These are phyloP conservation scores for Spongilla lacustris DNA, from an alignment of 37 sponge, comb jelly and placozoan species.

Conservation along the genomic window DNA sequence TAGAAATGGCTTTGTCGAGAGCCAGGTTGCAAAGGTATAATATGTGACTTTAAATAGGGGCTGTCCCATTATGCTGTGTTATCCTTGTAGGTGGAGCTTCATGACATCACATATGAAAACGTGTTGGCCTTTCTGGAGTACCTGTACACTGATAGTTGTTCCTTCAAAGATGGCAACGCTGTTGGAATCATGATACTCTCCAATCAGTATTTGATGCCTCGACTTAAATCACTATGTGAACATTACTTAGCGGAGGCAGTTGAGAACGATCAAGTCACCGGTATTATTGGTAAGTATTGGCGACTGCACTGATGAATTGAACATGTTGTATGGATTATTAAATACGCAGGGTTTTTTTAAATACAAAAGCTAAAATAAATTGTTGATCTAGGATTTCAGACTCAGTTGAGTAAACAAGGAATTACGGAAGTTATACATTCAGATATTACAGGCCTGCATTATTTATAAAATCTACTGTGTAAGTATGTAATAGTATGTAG, in stretches of 20 bases:
- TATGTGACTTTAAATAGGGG: neutral
- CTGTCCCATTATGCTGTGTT: too few species aligned
- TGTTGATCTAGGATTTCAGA: too few species aligned
- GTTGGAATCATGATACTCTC: constrained; percentile 74
- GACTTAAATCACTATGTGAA: constrained; percentile 85
- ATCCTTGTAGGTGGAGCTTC: constrained; percentile 60
- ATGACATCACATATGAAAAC: constrained; percentile 42
- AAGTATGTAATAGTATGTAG: too few species aligned
- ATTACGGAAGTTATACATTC: too few species aligned
- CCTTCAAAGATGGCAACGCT: constrained; percentile 76
- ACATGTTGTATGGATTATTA: too few species aligned
- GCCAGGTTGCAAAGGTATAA: constrained; percentile 59
- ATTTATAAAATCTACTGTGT: too few species aligned
- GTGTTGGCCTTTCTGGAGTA: constrained; percentile 85
- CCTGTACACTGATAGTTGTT: constrained; percentile 84
- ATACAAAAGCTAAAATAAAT: too few species aligned
- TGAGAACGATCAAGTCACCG: constrained; percentile 70
- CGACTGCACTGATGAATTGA: too few species aligned
- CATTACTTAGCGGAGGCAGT: constrained; percentile 80
- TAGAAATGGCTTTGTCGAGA: constrained; percentile 70
- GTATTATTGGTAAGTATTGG: constrained; percentile 74
- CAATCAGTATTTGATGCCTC: constrained; percentile 74
- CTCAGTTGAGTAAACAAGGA: too few species aligned
- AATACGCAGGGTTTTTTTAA: too few species aligned
- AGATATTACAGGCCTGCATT: too few species aligned